Evolutionary conservation across 2,888 invertebrate species (phyloP), one percentile per base, ranked within the genome.

Genomic region (Drosophila rellima): DNA sequence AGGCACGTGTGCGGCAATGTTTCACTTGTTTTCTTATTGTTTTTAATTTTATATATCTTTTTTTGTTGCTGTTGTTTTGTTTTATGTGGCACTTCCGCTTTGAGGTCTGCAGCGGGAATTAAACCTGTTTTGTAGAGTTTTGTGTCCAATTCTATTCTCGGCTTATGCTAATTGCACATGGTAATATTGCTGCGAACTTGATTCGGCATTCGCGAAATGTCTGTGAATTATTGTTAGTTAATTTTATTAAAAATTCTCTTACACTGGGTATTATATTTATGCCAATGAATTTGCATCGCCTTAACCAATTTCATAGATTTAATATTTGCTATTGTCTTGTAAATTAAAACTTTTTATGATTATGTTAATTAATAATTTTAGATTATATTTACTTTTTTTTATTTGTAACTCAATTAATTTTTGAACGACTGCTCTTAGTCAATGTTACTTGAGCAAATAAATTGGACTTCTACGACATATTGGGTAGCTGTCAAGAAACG

Each of bases 1-100:
- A 54, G 62, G 68, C 82, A 62, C 78, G 64, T 67, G 74, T 60
- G 65, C 45, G 26, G 40, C 56, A 4, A 15, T 60, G 47, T 70
- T 64, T 60, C 35, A 56, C 29, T 55, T 55, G 35, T 56, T 60
- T 51, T 39, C 15, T 37, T 35, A 18, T 39, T 35, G 55, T 3
- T 7, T 26, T 7, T 35, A n/a, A 2, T 35, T 35, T 35, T 33
- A 1, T 13, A 1, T 52, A 11, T 31, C 13, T 39, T 45, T 13
- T 18, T 4, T 5, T 18, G 18, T 40, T 40, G 31, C 23, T 42
- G 3, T 31, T 10, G 35, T 35, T 35, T 35, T 42, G 52, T 37
- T 54, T 57, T 29, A 48, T 52, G 47, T 23, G 55, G 51, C 55
- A 57, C 54, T 61, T 68, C 57, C 67, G 61, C 29, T 31, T 44